A percentile compares a stretch with the other conserved stretches of the same genome.
phyloP scores from a whole-genome alignment of 2,113 vertebrate genomes.

The Pao palembangensis region DNA sequence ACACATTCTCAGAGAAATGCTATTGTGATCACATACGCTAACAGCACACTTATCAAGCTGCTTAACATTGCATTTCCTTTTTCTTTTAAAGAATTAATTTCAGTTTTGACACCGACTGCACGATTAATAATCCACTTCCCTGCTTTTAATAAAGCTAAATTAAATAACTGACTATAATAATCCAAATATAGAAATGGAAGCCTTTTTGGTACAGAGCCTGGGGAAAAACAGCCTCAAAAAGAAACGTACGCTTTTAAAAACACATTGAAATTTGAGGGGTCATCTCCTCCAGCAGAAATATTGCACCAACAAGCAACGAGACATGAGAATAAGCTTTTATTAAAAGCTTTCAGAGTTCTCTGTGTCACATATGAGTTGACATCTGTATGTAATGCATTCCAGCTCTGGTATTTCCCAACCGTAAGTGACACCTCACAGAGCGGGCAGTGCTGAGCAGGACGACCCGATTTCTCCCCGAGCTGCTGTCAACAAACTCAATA shows the following conservation, averaged over 20 bases:
- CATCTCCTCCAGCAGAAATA: slow-evolving; percentile 2
- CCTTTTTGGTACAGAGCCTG: slow-evolving; percentile 23
- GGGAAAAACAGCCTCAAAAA: slow-evolving; percentile 31
- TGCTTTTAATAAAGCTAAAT: slow-evolving; percentile 19
- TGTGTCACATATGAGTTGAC: slow-evolving; percentile 41
- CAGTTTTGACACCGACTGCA: slow-evolving; percentile 6
- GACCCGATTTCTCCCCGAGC: slow-evolving; percentile 16
- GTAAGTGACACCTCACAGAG: neutral
- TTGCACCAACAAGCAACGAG: slow-evolving; percentile 10
- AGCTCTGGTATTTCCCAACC: neutral
- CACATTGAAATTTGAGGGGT: slow-evolving; percentile 1
- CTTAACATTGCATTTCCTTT: neutral
- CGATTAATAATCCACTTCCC: neutral
- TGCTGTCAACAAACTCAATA: slow-evolving; percentile 34
- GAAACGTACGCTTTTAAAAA: slow-evolving; percentile 11
- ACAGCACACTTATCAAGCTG: slow-evolving; percentile 10
- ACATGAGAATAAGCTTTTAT: slow-evolving; percentile 19
- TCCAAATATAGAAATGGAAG: slow-evolving; percentile 26
- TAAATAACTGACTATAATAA: slow-evolving; percentile 16
- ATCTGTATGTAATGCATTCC: slow-evolving; percentile 53
- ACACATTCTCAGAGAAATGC: neutral
- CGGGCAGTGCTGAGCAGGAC: slow-evolving; percentile 23
- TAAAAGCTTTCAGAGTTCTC: slow-evolving; percentile 29
- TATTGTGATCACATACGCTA: slow-evolving; percentile 14
- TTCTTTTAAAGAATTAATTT: slow-evolving; percentile 21